Percentiles rank a stretch among this genome's conserved stretches.
Evolutionary conservation across 2,797 vertebrate species (phyloP).

Genomic region (Luscinia luscinia): DNA sequence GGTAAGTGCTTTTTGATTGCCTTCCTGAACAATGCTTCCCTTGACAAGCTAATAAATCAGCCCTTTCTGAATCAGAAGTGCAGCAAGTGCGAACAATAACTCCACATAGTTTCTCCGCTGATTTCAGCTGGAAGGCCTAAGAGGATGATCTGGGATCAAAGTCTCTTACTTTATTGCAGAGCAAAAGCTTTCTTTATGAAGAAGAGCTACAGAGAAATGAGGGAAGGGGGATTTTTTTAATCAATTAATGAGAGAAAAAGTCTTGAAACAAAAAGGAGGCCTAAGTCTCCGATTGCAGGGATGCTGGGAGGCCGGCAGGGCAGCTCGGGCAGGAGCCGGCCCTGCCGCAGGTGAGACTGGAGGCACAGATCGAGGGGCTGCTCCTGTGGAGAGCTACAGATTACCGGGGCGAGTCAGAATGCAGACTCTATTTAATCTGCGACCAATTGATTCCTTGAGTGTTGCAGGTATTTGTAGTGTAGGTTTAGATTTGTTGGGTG

Average conservation of each 20-base stretch:
- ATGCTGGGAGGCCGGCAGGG: slow-evolving; percentile 19
- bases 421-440: slow-evolving; percentile 86
- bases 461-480: slow-evolving; percentile 81
- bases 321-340: neutral
- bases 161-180: slow-evolving; percentile 76
- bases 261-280: slow-evolving; percentile 70
- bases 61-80: slow-evolving; percentile 86
- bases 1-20: slow-evolving; percentile 99
- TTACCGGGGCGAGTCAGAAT: slow-evolving; percentile 82
- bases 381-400: slow-evolving; percentile 80
- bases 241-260: slow-evolving; percentile 77
- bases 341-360: slow-evolving; percentile 40
- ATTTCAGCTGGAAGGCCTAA: slow-evolving; percentile 80
- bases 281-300: slow-evolving; percentile 3
- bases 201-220: slow-evolving; percentile 76
- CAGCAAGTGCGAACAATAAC: slow-evolving; percentile 84
- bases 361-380: slow-evolving; percentile 71
- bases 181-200: slow-evolving; percentile 82
- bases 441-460: slow-evolving; percentile 87
- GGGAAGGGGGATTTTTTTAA: slow-evolving; percentile 79
- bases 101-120: slow-evolving; percentile 77
- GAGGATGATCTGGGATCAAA: slow-evolving; percentile 77
- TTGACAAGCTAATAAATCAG: slow-evolving; percentile 99
- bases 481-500: slow-evolving; percentile 69
- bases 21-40: slow-evolving; percentile 94